These are phyloP conservation scores for Echiichthys vipera DNA, from an alignment of 2,797 vertebrate species.

Conservation along the genomic window DNA sequence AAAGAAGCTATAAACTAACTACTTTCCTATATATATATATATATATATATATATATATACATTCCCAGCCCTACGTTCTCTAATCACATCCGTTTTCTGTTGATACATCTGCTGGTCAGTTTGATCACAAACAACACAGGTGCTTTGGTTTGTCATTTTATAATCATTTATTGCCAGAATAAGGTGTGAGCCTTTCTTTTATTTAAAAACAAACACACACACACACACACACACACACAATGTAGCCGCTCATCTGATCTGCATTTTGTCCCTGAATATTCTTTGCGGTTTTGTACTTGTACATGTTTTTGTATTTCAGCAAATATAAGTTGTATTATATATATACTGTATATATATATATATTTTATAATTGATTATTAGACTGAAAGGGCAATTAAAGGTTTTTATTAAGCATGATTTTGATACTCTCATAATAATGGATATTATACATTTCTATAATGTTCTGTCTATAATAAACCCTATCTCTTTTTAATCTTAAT, in stretches of 20 bases:
- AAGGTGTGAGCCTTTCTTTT: constrained; percentile 16
- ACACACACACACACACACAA: constrained; percentile 50
- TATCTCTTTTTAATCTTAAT: constrained; percentile 84
- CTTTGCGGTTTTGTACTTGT: constrained; percentile 62
- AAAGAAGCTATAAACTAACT: no score
- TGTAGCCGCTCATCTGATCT: constrained; percentile 73
- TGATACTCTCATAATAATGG: constrained; percentile 79
- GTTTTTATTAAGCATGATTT: constrained; percentile 90
- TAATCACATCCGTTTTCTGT: constrained; percentile 28
- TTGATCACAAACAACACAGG: constrained; percentile 39
- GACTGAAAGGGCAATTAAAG: constrained; percentile 90
- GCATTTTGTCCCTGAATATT: constrained; percentile 59
- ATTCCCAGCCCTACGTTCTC: constrained; percentile 59
- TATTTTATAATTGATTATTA: constrained; percentile 88
- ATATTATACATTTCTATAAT: constrained; percentile 89
- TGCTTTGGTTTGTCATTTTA: constrained; percentile 39
- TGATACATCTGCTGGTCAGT: constrained; percentile 47
- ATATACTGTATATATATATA: constrained; percentile 68
- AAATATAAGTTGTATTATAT: constrained; percentile 88
- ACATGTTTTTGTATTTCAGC: constrained; percentile 86
- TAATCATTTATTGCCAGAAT: constrained; percentile 19
- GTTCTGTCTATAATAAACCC: constrained; percentile 89
- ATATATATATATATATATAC: constrained; percentile 5
- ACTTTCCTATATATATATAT: no score
- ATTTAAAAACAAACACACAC: constrained; percentile 1